A percentile compares a stretch with the other conserved stretches of the same genome.
These are phyloP conservation scores for Xenopus laevis DNA, from an alignment of 2,113 vertebrate genomes.

Conservation along the genomic window DNA sequence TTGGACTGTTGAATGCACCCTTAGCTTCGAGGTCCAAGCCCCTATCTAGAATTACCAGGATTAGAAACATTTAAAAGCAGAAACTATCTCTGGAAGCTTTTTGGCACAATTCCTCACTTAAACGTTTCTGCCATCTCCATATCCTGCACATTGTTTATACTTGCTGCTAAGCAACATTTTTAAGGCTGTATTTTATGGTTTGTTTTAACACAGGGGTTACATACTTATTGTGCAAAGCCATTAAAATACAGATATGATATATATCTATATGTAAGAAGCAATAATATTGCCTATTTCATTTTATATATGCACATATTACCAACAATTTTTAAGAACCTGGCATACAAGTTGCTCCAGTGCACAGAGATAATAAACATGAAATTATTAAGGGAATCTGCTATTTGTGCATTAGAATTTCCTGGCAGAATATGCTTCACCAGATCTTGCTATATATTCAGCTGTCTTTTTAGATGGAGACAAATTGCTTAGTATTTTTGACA, in stretches of 20 bases:
- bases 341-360: constrained; percentile 3
- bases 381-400: constrained; percentile 9
- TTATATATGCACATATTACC: constrained; percentile 12
- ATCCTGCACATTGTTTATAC: not conserved
- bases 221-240: not conserved
- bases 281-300: constrained; percentile 14
- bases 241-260: constrained; percentile 17
- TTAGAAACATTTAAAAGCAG: too few species aligned
- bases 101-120: too few species aligned
- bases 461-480: constrained; percentile 14
- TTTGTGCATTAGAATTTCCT: not conserved
- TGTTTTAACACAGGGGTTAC: not conserved
- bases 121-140: too few species aligned
- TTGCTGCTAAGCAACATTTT: not conserved
- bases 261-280: constrained; percentile 15
- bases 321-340: not conserved
- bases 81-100: too few species aligned
- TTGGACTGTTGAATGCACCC: too few species aligned
- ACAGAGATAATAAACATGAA: constrained; percentile 1
- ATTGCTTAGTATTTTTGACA: constrained; percentile 18
- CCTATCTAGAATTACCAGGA: too few species aligned
- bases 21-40: too few species aligned
- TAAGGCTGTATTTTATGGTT: not conserved
- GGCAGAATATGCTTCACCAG: not conserved
- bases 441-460: not conserved